phyloP scores from a whole-genome alignment of 2,888 invertebrate species.

The Stenodera caucasica region DNA sequence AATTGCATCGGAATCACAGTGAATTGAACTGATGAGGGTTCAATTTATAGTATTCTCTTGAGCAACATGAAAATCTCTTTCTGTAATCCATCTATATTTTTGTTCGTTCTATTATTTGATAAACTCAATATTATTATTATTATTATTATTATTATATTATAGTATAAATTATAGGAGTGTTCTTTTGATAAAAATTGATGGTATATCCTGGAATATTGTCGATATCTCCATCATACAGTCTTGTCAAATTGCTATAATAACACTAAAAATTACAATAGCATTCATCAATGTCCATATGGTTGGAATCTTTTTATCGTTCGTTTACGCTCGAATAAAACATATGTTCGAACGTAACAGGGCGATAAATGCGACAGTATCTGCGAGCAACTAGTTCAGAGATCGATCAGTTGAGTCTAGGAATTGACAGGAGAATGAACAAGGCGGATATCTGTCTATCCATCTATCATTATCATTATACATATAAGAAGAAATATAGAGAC shows the following conservation, averaged over 20 bases:
- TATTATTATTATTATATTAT: too few relatives aligned
- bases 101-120: neutral
- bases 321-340: slow-evolving; percentile 29
- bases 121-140: neutral
- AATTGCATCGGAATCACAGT: slow-evolving; percentile 6
- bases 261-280: slow-evolving; percentile 24
- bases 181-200: neutral
- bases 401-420: slow-evolving; percentile 25
- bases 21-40: slow-evolving; percentile 6
- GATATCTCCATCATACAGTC: slow-evolving; percentile 14
- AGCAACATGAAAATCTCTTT: neutral
- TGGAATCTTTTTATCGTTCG: slow-evolving; percentile 28
- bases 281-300: slow-evolving; percentile 24
- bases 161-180: too few relatives aligned
- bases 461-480: slow-evolving; percentile 16
- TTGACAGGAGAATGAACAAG: slow-evolving; percentile 29
- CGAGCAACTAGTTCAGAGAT: slow-evolving; percentile 30
- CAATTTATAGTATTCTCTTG: neutral
- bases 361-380: slow-evolving; percentile 28
- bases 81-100: neutral
- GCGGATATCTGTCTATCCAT: slow-evolving; percentile 30
- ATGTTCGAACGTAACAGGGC: slow-evolving; percentile 28
- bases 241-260: slow-evolving; percentile 19
- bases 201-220: neutral
- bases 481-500: slow-evolving; percentile 23